Percentiles rank a stretch among this genome's conserved stretches.
phyloP scores from a whole-genome alignment of 1,140 invertebrate species.

The Trichomalopsis sarcophagae region DNA sequence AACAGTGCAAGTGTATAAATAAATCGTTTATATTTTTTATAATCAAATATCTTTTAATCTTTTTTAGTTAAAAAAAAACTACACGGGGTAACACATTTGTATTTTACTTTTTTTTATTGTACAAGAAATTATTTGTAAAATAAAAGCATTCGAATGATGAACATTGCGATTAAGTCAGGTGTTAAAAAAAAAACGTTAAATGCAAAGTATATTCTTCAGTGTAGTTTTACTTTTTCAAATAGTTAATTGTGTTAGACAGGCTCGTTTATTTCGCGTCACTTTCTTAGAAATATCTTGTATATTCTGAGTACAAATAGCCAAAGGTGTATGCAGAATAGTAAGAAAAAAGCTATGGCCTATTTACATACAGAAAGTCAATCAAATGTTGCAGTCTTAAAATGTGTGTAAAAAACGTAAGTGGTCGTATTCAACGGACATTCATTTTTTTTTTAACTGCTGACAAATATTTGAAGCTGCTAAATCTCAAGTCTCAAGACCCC shows the following conservation, averaged over 20 bases:
- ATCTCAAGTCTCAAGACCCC: background rate
- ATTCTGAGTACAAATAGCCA: too few relatives aligned
- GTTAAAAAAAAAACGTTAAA: too few relatives aligned
- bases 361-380: background rate
- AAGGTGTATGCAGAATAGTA: background rate
- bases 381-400: background rate
- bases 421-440: background rate
- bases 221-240: too few relatives aligned
- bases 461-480: background rate
- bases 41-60: background rate
- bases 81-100: background rate
- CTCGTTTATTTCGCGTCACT: too few relatives aligned
- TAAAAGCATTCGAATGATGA: too few relatives aligned
- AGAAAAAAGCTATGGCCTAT: background rate
- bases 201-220: too few relatives aligned
- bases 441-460: background rate
- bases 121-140: too few relatives aligned
- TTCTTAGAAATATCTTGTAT: too few relatives aligned
- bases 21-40: conserved; percentile 21
- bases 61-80: background rate
- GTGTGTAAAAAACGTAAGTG: too few relatives aligned
- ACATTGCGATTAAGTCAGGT: too few relatives aligned
- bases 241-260: background rate
- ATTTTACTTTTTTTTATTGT: background rate
- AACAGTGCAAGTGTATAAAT: background rate